phyloP scores from a whole-genome alignment of 1,140 invertebrate species.

The Drosophila watanabei region DNA sequence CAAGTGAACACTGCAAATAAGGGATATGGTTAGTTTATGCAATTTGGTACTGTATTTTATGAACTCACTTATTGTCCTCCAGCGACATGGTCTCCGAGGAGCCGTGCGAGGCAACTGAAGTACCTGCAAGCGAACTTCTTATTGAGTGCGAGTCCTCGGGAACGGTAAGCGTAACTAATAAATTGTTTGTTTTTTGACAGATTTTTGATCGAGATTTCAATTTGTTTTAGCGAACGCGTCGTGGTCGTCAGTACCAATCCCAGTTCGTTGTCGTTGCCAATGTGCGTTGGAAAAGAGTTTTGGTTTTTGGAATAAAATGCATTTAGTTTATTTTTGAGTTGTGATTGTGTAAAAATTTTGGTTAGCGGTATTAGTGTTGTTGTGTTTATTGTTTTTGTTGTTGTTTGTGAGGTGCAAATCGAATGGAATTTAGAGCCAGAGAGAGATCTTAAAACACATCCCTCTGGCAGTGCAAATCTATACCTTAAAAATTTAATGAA shows the following conservation, averaged over 20 bases:
- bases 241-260: conserved; percentile 41
- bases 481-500: not conserved
- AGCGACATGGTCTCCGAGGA: conserved; percentile 84
- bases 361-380: conserved; percentile 52
- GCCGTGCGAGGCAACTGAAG: conserved; percentile 84
- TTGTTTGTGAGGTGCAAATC: conserved; percentile 69
- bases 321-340: conserved; percentile 67
- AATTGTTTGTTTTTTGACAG: conserved; percentile 35
- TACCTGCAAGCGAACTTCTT: conserved; percentile 86
- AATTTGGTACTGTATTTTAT: not conserved
- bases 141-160: conserved; percentile 85
- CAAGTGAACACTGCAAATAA: conserved; percentile 66
- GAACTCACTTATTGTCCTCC: conserved; percentile 83
- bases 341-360: conserved; percentile 47
- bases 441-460: conserved; percentile 31
- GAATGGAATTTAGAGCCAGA: conserved; percentile 16
- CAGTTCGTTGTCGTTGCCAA: conserved; percentile 60
- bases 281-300: conserved; percentile 50
- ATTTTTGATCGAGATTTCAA: conserved; percentile 27
- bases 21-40: not conserved
- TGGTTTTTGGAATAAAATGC: conserved; percentile 56
- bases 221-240: conserved; percentile 44
- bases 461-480: conserved; percentile 16
- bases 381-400: conserved; percentile 30
- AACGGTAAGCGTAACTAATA: conserved; percentile 84